phyloP scores from a whole-genome alignment of 2,888 invertebrate genomes.

The Clanis bilineata region DNA sequence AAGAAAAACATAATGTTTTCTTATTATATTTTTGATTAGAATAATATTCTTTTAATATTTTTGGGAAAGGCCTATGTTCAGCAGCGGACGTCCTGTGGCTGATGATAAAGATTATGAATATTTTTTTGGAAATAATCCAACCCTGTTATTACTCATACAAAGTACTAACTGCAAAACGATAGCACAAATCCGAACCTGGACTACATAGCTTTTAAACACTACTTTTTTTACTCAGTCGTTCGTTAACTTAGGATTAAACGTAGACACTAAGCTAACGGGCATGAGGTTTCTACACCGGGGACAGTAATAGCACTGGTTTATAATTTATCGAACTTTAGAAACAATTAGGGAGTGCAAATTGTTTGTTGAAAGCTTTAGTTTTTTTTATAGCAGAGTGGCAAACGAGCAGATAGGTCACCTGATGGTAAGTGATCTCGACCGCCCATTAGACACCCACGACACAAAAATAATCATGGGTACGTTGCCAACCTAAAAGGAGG shows the following conservation, averaged over 20 bases:
- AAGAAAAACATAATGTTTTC: too few relatives aligned
- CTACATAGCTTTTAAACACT: not conserved
- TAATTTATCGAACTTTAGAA: slow-evolving; percentile 17
- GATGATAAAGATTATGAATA: too few relatives aligned
- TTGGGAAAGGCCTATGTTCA: too few relatives aligned
- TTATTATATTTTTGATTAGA: not conserved
- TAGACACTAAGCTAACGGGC: slow-evolving; percentile 30
- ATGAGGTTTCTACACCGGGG: slow-evolving; percentile 22
- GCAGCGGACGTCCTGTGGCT: too few relatives aligned
- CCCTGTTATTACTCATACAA: slow-evolving; percentile 34
- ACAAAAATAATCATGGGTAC: too few relatives aligned
- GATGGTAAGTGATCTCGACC: too few relatives aligned
- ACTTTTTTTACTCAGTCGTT: not conserved
- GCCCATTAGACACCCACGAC: too few relatives aligned
- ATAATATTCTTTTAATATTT: not conserved
- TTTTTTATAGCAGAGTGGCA: too few relatives aligned
- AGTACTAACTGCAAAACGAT: not conserved
- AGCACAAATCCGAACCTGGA: slow-evolving; percentile 22
- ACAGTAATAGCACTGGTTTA: slow-evolving; percentile 21
- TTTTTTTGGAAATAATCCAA: not conserved
- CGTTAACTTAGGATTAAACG: slow-evolving; percentile 34
- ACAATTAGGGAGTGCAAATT: not conserved
- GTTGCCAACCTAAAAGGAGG: too few relatives aligned
- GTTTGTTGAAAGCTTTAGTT: not conserved
- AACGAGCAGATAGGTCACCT: too few relatives aligned